These are phyloP conservation scores for Willisornis vidua DNA, from an alignment of 2,113 vertebrate species.

Conservation along the genomic window DNA sequence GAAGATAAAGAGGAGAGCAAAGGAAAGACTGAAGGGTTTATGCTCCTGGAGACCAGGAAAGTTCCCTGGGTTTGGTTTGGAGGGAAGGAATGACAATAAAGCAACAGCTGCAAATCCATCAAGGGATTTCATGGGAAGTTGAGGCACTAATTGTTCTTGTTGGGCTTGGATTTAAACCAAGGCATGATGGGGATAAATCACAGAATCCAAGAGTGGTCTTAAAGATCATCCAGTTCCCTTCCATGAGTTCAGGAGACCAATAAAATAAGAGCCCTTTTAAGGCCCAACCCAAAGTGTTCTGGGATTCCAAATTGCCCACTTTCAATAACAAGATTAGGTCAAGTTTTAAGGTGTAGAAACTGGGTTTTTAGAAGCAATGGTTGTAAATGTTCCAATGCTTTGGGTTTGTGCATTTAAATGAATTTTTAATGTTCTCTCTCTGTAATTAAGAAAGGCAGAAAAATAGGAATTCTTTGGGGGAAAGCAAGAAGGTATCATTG, in stretches of 20 bases:
- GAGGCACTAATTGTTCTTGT: not conserved
- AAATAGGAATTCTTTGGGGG: not conserved
- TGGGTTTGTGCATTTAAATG: not conserved
- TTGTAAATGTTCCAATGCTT: not conserved
- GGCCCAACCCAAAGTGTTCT: not conserved
- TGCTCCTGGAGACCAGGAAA: not conserved
- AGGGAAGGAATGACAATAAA: not conserved
- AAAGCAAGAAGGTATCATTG: not conserved
- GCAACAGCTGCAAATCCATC: not conserved
- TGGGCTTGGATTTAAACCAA: not conserved
- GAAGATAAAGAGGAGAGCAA: slow-evolving; percentile 7
- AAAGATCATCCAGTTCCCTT: accelerated
- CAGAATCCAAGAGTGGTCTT: not conserved
- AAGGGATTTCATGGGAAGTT: not conserved
- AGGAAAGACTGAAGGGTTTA: not conserved
- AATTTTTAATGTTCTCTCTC: not conserved
- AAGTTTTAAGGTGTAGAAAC: not conserved
- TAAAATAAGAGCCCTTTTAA: not conserved
- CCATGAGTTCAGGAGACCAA: not conserved
- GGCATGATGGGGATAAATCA: not conserved
- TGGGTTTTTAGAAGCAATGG: not conserved
- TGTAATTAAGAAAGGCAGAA: not conserved
- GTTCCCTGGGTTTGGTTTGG: not conserved
- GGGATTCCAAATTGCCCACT: not conserved
- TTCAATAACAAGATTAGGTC: not conserved